Conservation (phyloP, 2,888 invertebrate species). For the Protodeltote pygarga region DNA sequence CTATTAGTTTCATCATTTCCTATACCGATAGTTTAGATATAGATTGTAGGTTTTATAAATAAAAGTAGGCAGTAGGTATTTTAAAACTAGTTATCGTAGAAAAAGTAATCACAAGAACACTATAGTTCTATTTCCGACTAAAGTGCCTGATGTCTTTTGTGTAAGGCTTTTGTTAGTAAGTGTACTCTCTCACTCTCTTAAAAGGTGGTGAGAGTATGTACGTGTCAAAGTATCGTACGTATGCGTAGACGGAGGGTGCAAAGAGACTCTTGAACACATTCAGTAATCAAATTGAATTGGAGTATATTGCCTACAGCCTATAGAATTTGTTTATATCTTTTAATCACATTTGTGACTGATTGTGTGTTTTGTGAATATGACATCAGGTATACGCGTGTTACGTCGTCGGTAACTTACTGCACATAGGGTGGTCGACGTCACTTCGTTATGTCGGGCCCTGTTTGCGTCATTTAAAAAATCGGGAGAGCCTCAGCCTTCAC, state of each 20-base stretch:
- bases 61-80: no score
- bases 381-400: neutral
- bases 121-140: no score
- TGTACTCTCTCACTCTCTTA: conserved; percentile 28
- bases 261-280: conserved; percentile 6
- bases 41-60: no score
- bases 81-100: no score
- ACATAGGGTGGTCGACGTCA: conserved; percentile 19
- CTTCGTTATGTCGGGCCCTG: conserved; percentile 14
- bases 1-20: neutral
- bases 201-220: conserved; percentile 20
- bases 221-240: conserved; percentile 27
- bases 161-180: conserved; percentile 31
- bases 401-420: no score
- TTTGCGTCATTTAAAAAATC: conserved; percentile 47
- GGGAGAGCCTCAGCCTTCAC: conserved; percentile 22
- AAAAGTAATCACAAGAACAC: no score
- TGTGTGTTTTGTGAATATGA: no score
- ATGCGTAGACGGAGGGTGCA: conserved; percentile 4
- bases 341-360: no score
- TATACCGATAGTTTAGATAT: no score
- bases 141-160: no score
- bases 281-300: conserved; percentile 4
- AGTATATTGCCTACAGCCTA: neutral
- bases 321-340: no score